phyloP scores from a whole-genome alignment of 2,113 vertebrate species.

The Pelvicachromis taeniatus region DNA sequence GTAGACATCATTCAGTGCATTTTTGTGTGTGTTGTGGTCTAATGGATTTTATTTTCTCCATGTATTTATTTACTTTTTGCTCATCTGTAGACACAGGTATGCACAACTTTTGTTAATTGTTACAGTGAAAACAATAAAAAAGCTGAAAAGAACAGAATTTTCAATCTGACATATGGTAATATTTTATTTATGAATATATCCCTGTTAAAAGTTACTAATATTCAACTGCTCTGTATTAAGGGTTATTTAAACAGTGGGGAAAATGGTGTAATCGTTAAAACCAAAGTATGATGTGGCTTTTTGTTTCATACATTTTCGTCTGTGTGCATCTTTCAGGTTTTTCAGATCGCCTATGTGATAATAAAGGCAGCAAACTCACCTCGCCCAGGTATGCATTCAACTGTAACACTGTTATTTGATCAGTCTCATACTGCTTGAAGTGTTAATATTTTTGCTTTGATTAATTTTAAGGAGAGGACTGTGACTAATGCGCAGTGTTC shows the following conservation, averaged over 20 bases:
- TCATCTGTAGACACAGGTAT: not conserved
- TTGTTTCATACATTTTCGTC: not conserved
- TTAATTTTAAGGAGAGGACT: not conserved
- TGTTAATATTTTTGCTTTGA: not conserved
- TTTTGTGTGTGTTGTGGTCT: not conserved
- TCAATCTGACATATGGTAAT: not conserved
- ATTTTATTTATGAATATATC: not conserved
- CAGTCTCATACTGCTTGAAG: not conserved
- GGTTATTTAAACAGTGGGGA: not conserved
- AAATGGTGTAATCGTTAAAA: not conserved
- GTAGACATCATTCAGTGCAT: not conserved
- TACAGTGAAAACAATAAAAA: not conserved
- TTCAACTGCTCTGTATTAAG: not conserved
- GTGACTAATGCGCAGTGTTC: not conserved
- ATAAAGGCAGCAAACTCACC: conserved; percentile 95
- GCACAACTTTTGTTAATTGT: not conserved
- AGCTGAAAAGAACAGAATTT: not conserved
- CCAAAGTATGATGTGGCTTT: not conserved
- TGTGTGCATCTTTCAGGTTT: conserved; percentile 75
- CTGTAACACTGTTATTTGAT: not conserved
- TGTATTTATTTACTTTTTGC: not conserved
- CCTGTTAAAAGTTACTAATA: not conserved
- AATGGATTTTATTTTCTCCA: not conserved
- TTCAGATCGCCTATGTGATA: conserved; percentile 95
- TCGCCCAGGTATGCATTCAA: conserved; percentile 77